Evolutionary conservation across 2,888 invertebrate genomes (phyloP).

Genomic region (Dicroscelio sp.): DNA sequence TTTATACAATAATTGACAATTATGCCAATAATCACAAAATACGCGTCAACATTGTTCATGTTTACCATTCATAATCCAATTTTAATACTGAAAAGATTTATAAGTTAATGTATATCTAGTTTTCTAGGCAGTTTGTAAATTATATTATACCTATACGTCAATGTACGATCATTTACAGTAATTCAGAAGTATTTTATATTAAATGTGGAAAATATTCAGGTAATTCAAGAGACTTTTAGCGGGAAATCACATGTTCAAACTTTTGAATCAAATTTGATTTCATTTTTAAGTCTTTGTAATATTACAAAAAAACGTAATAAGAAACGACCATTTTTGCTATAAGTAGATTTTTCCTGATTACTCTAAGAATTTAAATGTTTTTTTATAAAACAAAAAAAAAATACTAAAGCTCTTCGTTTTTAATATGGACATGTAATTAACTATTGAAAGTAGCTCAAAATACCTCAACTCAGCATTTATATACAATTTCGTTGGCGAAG

Average conservation of each 20-base stretch:
- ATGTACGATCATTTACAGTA: constrained; percentile 27
- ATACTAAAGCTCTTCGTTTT: too few relatives aligned
- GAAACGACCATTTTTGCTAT: too few relatives aligned
- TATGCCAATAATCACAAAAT: constrained; percentile 54
- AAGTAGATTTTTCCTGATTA: too few relatives aligned
- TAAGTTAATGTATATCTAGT: constrained; percentile 6
- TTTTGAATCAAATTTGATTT: too few relatives aligned
- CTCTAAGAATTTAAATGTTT: too few relatives aligned
- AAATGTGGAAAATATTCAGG: neutral
- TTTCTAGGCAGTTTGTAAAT: constrained; percentile 13
- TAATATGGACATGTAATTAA: too few relatives aligned
- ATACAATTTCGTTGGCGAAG: constrained; percentile 15
- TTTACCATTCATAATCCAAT: neutral
- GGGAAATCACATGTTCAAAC: neutral
- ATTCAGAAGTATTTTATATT: neutral
- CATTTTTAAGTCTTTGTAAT: too few relatives aligned
- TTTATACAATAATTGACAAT: constrained; percentile 59
- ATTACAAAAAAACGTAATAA: too few relatives aligned
- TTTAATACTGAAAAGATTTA: constrained; percentile 42
- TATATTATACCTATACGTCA: constrained; percentile 25
- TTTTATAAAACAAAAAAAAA: too few relatives aligned
- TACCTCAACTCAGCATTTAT: constrained; percentile 24
- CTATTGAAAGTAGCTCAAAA: constrained; percentile 7
- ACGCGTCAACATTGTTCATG: constrained; percentile 21
- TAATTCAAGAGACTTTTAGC: neutral